Evolutionary conservation across 2,888 invertebrate species (phyloP).

Genomic region (Aleiodes leptofemur): DNA sequence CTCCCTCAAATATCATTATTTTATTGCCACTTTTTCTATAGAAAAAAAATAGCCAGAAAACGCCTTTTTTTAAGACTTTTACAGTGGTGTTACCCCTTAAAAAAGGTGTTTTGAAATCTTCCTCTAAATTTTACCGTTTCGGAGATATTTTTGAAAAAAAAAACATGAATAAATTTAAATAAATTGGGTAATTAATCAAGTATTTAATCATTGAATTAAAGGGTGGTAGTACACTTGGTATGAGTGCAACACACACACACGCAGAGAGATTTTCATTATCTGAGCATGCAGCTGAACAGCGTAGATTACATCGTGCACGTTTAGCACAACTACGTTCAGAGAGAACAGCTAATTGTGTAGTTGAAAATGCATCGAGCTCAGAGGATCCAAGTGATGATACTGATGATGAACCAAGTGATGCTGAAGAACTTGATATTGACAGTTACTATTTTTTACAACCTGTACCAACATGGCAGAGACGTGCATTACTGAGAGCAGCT

Average conservation of each 20-base stretch:
- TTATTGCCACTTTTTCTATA: too few relatives aligned
- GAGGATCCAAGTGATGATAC: constrained; percentile 86
- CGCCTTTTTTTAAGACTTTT: too few relatives aligned
- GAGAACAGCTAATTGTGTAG: constrained; percentile 77
- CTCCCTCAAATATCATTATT: too few relatives aligned
- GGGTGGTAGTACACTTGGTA: constrained; percentile 86
- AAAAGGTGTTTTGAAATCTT: too few relatives aligned
- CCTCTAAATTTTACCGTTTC: too few relatives aligned
- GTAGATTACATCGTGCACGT: constrained; percentile 89
- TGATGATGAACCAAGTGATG: constrained; percentile 89
- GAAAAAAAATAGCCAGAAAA: too few relatives aligned
- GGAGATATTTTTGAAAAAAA: too few relatives aligned
- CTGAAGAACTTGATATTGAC: constrained; percentile 90
- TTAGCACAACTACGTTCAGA: constrained; percentile 84
- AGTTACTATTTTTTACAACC: constrained; percentile 95
- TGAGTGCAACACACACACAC: constrained; percentile 85
- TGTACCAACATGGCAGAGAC: constrained; percentile 92
- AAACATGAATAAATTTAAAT: not conserved
- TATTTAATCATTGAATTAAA: constrained; percentile 45
- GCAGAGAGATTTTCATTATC: constrained; percentile 87
- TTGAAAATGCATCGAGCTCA: constrained; percentile 82
- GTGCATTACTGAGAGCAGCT: constrained; percentile 91
- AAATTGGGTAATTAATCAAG: not conserved
- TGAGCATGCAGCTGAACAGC: constrained; percentile 93
- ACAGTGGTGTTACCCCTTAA: too few relatives aligned